Evolutionary conservation across 2,888 invertebrate species (phyloP).

Genomic region (Aquatica leii): DNA sequence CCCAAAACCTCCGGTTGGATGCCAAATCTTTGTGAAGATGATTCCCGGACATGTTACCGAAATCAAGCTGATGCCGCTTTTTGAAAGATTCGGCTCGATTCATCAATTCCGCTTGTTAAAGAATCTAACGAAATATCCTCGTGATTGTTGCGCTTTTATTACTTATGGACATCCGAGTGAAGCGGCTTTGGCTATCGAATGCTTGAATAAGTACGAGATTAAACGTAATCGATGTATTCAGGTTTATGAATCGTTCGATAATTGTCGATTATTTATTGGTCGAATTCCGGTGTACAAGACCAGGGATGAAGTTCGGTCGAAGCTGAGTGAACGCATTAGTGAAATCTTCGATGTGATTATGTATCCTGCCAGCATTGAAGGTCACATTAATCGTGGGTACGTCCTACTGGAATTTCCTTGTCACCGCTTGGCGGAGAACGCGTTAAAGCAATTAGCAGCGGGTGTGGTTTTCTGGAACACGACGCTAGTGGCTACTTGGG

Average conservation of each 20-base stretch:
- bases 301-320: conserved; percentile 68
- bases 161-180: conserved; percentile 67
- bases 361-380: conserved; percentile 63
- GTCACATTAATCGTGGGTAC: conserved; percentile 77
- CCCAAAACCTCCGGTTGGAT: conserved; percentile 67
- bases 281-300: conserved; percentile 62
- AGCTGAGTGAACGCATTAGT: conserved; percentile 69
- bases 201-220: conserved; percentile 74
- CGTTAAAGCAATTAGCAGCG: conserved; percentile 70
- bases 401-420: conserved; percentile 84
- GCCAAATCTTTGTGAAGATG: conserved; percentile 82
- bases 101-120: conserved; percentile 85
- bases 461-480: conserved; percentile 68
- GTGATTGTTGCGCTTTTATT: conserved; percentile 85
- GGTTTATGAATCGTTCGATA: conserved; percentile 83
- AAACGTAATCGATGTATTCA: conserved; percentile 71
- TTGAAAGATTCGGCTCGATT: conserved; percentile 71
- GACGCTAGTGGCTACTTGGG: conserved; percentile 81
- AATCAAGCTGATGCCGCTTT: conserved; percentile 78
- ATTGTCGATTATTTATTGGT: conserved; percentile 66
- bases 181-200: conserved; percentile 71
- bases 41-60: conserved; percentile 81
- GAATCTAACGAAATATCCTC: conserved; percentile 78
- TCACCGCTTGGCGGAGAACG: conserved; percentile 80
- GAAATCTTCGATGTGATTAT: conserved; percentile 76